phyloP scores from a whole-genome alignment of 1,140 invertebrate species.

The Drosophila nikananu region DNA sequence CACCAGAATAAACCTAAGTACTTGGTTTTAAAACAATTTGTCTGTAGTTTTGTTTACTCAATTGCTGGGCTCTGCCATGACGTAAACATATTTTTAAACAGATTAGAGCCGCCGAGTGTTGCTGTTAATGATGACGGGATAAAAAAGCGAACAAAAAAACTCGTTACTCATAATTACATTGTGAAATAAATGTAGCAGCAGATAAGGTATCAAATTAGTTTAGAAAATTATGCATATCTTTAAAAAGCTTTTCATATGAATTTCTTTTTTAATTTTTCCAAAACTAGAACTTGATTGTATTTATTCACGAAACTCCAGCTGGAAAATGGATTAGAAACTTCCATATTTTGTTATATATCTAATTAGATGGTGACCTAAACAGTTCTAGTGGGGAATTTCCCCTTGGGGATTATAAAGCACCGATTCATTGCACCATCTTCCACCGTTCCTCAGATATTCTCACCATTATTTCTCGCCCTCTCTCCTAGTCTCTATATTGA shows the following conservation, averaged over 20 bases:
- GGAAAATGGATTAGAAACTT: neutral
- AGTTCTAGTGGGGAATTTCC: neutral
- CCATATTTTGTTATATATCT: neutral
- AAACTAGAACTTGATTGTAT: neutral
- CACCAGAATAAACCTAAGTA: neutral
- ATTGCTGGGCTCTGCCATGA: slow-evolving; percentile 1
- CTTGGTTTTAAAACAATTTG: neutral
- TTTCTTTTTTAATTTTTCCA: neutral
- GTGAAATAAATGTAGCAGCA: neutral
- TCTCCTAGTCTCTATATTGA: neutral
- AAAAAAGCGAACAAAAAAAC: neutral
- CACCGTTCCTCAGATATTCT: neutral
- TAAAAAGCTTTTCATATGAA: neutral
- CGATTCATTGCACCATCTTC: slow-evolving; percentile 14
- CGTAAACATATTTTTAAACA: slow-evolving; percentile 24
- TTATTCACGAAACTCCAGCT: neutral
- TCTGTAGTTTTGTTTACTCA: slow-evolving; percentile 4
- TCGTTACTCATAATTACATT: slow-evolving; percentile 6
- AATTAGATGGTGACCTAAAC: too few species aligned
- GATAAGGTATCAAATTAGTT: slow-evolving; percentile 2
- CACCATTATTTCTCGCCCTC: slow-evolving; percentile 14
- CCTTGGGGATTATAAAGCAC: neutral
- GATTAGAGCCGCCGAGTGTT: slow-evolving; percentile 5
- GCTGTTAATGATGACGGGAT: slow-evolving; percentile 5
- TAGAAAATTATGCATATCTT: neutral